phyloP scores from a whole-genome alignment of 2,113 vertebrate species.

The Hydropotes inermis region DNA sequence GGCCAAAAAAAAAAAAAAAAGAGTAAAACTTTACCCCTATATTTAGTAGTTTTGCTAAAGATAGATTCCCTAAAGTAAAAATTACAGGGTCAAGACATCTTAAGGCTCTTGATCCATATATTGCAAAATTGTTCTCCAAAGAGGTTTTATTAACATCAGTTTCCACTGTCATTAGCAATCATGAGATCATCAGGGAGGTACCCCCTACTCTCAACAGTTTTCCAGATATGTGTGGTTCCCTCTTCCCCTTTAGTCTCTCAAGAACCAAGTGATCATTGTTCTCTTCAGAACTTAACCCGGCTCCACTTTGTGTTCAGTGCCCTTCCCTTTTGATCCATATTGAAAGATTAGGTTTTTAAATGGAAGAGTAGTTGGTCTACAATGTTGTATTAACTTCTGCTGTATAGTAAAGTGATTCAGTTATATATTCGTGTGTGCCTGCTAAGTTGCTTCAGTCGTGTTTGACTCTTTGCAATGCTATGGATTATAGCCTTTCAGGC shows the following conservation, averaged over 20 bases:
- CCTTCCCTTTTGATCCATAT: background rate
- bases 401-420: background rate
- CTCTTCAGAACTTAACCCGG: background rate
- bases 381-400: background rate
- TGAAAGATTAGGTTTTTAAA: background rate
- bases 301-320: background rate
- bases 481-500: background rate
- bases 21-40: background rate
- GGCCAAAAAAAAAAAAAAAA: background rate
- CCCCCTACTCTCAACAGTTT: background rate
- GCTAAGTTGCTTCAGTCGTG: background rate
- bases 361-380: background rate
- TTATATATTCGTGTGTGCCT: background rate
- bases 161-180: background rate
- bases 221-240: background rate
- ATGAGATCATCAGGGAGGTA: background rate
- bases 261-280: background rate
- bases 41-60: background rate
- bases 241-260: background rate
- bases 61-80: slow-evolving; percentile 6
- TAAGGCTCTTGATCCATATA: slow-evolving; percentile 24
- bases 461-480: background rate
- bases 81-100: background rate
- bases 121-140: background rate
- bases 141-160: background rate